Evolutionary conservation across 2,888 invertebrate genomes (phyloP).

Genomic region (Scrobipalpa atriplicella): DNA sequence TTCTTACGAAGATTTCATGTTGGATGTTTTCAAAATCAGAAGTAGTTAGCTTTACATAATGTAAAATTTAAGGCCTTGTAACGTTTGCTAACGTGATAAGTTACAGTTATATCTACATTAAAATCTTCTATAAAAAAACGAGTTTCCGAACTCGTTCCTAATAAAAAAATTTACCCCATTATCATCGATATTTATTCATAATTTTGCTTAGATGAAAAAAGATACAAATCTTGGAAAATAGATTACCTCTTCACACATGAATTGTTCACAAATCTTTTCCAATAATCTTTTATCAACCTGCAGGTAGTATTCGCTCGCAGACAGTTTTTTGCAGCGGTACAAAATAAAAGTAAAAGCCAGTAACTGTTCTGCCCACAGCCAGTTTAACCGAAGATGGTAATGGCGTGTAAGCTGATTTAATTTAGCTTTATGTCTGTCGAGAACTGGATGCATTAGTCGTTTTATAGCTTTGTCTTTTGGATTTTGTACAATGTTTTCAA

Average conservation of each 20-base stretch:
- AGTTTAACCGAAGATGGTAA: conserved; percentile 53
- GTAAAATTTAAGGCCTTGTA: too few relatives aligned
- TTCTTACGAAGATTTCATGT: too few relatives aligned
- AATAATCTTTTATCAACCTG: conserved; percentile 11
- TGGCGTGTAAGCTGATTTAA: conserved; percentile 72
- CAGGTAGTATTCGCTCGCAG: conserved; percentile 24
- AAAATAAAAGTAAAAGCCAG: conserved; percentile 3
- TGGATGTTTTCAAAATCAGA: too few relatives aligned
- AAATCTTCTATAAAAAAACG: too few relatives aligned
- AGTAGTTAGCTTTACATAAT: too few relatives aligned
- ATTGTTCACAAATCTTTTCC: conserved; percentile 1
- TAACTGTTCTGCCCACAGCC: conserved; percentile 29
- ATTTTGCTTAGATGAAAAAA: not conserved
- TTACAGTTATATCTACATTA: too few relatives aligned
- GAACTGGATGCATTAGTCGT: conserved; percentile 19
- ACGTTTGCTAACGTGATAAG: too few relatives aligned
- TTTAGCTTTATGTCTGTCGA: conserved; percentile 43
- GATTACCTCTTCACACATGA: too few relatives aligned
- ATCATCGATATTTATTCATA: not conserved
- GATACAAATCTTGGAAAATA: too few relatives aligned
- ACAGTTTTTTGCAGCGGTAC: conserved; percentile 25
- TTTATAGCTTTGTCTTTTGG: conserved; percentile 1
- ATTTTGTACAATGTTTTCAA: not conserved
- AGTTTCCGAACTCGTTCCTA: too few relatives aligned
- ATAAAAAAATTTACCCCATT: not conserved